Evolutionary conservation across 2,888 invertebrate genomes (phyloP).

Genomic region (Drosophila vallismaia): DNA sequence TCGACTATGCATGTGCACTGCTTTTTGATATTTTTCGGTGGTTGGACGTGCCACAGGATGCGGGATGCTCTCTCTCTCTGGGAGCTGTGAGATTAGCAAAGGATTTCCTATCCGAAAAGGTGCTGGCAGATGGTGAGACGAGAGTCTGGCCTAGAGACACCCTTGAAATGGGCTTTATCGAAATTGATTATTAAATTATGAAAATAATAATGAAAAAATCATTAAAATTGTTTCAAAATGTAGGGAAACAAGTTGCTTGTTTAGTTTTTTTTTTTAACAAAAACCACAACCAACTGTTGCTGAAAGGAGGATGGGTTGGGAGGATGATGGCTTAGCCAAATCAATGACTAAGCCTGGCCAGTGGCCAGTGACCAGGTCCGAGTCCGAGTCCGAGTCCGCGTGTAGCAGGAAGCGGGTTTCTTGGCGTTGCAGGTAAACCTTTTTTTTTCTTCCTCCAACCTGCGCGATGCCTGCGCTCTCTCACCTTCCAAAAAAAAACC

Average conservation of each 20-base stretch:
- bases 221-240: no score
- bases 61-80: constrained; percentile 60
- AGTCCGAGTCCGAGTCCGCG: constrained; percentile 54
- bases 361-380: constrained; percentile 36
- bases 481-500: constrained; percentile 66
- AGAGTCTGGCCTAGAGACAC: background rate
- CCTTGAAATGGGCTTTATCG: background rate
- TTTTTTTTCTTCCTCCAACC: no score
- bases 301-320: no score
- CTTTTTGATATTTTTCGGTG: constrained; percentile 47
- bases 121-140: background rate
- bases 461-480: constrained; percentile 38
- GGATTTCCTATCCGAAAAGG: constrained; percentile 65
- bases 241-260: no score
- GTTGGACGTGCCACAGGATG: constrained; percentile 47
- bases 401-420: constrained; percentile 73
- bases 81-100: constrained; percentile 62
- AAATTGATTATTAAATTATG: no score
- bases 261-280: no score
- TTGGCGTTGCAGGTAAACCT: constrained; percentile 57
- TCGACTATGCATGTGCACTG: constrained; percentile 54
- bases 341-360: constrained; percentile 47
- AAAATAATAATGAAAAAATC: no score
- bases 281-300: no score
- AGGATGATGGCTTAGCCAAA: constrained; percentile 24